phyloP scores from a whole-genome alignment of 1,140 invertebrate genomes.

The Drosophila takahashii region DNA sequence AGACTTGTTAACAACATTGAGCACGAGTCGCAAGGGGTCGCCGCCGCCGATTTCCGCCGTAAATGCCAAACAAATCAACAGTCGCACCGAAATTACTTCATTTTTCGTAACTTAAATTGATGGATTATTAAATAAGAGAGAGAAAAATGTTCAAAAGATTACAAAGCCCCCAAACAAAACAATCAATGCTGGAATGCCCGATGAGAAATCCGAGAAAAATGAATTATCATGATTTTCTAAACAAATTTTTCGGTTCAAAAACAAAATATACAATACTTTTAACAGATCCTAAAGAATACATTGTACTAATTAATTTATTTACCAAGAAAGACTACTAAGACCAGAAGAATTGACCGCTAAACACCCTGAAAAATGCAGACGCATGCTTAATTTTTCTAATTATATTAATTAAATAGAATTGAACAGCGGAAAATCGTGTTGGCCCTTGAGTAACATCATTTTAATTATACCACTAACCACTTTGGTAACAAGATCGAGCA shows the following conservation, averaged over 20 bases:
- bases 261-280: too few relatives aligned
- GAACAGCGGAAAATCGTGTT: not conserved
- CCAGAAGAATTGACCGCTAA: too few relatives aligned
- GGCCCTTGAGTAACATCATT: too few relatives aligned
- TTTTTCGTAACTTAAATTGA: slow-evolving; percentile 68
- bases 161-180: slow-evolving; percentile 42
- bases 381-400: not conserved
- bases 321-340: too few relatives aligned
- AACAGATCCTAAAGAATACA: too few relatives aligned
- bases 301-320: too few relatives aligned
- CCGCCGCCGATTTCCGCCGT: slow-evolving; percentile 2
- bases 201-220: slow-evolving; percentile 34
- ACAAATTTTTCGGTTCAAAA: not conserved
- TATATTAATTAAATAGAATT: not conserved
- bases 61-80: slow-evolving; percentile 49
- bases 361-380: too few relatives aligned
- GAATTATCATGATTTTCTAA: not conserved
- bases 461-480: not conserved
- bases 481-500: slow-evolving; percentile 4
- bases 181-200: slow-evolving; percentile 14
- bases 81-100: slow-evolving; percentile 43
- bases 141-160: slow-evolving; percentile 46
- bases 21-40: slow-evolving; percentile 59
- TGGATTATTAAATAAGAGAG: slow-evolving; percentile 61
- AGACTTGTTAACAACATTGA: slow-evolving; percentile 70